phyloP scores from a whole-genome alignment of 2,113 vertebrate genomes.

The Xenopus tropicalis region UCB_Xtro_10.0 CM004452.2:29457001-29457500 shows the following conservation, averaged over 20 bases:
- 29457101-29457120: constrained; percentile 13
- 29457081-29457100: constrained; percentile 6
- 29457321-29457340: constrained; percentile 56
- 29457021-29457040: background rate
- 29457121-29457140: background rate
- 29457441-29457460: constrained; percentile 14
- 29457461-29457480: constrained; percentile 7
- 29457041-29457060: background rate
- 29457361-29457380: constrained; percentile 50
- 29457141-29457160: constrained; percentile 18
- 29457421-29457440: constrained; percentile 5
- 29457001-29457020: too few relatives aligned
- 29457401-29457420: constrained; percentile 45
- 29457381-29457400: constrained; percentile 49
- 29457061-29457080: background rate
- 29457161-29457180: constrained; percentile 25
- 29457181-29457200: constrained; percentile 30
- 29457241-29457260: constrained; percentile 64
- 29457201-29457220: constrained; percentile 34
- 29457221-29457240: constrained; percentile 60
- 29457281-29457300: constrained; percentile 60
- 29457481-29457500: background rate
- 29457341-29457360: constrained; percentile 51
- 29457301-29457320: constrained; percentile 53
- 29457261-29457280: constrained; percentile 61